phyloP scores from a whole-genome alignment of 2,797 vertebrate genomes.

The Oophaga sylvatica region DNA sequence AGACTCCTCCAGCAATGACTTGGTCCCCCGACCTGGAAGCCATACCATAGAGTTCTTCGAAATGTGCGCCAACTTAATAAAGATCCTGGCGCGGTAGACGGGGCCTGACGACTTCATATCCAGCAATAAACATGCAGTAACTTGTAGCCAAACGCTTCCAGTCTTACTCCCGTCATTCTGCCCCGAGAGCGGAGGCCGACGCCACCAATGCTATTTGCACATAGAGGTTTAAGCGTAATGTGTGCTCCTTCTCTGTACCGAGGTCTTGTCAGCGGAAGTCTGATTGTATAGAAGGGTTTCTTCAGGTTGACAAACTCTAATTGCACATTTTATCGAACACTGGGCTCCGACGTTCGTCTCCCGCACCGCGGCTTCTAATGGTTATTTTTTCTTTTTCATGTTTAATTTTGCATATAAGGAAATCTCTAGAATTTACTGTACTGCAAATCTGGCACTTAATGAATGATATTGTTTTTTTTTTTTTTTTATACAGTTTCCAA shows the following conservation, averaged over 20 bases:
- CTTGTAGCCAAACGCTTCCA: constrained; percentile 86
- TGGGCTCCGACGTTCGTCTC: constrained; percentile 69
- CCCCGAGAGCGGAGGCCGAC: constrained; percentile 78
- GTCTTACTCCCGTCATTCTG: constrained; percentile 79
- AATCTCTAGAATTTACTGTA: not conserved
- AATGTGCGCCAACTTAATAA: constrained; percentile 99
- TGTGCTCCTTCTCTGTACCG: not conserved
- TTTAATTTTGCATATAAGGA: constrained; percentile 30
- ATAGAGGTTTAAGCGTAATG: constrained; percentile 66
- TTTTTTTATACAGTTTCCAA: not conserved
- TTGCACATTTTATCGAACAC: constrained; percentile 70
- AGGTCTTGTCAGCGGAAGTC: not conserved
- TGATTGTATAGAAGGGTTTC: constrained; percentile 3
- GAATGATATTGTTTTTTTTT: constrained; percentile 26
- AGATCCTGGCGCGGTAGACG: constrained; percentile 96
- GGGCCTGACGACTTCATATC: constrained; percentile 86
- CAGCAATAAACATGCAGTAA: constrained; percentile 97
- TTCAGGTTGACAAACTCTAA: constrained; percentile 62
- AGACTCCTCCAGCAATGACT: constrained; percentile 84
- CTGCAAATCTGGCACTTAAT: constrained; percentile 7
- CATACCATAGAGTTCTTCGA: constrained; percentile 99
- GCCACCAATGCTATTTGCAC: constrained; percentile 71
- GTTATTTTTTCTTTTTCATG: not conserved
- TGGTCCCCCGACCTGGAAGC: constrained; percentile 89
- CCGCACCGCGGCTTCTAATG: constrained; percentile 1